Evolutionary conservation across 2,888 invertebrate genomes (phyloP).

Genomic region (Drosophila niveifrons): DNA sequence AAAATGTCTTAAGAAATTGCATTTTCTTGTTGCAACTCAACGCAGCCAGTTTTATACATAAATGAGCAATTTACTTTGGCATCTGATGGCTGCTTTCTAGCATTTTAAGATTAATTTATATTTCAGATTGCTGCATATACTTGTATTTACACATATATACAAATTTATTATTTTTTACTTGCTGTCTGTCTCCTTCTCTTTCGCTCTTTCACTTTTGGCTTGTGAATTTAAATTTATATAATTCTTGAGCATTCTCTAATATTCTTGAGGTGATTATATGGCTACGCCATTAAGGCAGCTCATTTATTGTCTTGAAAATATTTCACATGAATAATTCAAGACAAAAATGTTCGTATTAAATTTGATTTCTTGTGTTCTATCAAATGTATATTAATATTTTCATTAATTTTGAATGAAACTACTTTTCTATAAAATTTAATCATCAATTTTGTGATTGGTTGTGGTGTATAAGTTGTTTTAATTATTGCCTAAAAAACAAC

Average conservation of each 20-base stretch:
- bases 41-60: conserved; percentile 52
- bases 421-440: no score
- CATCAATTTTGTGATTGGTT: no score
- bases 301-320: background rate
- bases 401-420: no score
- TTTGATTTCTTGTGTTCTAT: background rate
- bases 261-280: background rate
- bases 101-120: conserved; percentile 39
- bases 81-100: conserved; percentile 41
- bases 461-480: background rate
- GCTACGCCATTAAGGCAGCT: background rate
- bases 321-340: background rate
- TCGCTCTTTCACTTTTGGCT: background rate
- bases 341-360: background rate
- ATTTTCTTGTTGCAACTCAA: conserved; percentile 66
- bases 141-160: conserved; percentile 32
- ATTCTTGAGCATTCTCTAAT: background rate
- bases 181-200: background rate
- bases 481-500: no score
- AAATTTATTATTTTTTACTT: conserved; percentile 2
- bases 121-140: conserved; percentile 9
- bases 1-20: conserved; percentile 79
- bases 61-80: conserved; percentile 68
- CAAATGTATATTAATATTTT: no score
- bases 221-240: background rate